Evolutionary conservation across 2,888 invertebrate species (phyloP).

Genomic region (Heliconius charithonia): DNA sequence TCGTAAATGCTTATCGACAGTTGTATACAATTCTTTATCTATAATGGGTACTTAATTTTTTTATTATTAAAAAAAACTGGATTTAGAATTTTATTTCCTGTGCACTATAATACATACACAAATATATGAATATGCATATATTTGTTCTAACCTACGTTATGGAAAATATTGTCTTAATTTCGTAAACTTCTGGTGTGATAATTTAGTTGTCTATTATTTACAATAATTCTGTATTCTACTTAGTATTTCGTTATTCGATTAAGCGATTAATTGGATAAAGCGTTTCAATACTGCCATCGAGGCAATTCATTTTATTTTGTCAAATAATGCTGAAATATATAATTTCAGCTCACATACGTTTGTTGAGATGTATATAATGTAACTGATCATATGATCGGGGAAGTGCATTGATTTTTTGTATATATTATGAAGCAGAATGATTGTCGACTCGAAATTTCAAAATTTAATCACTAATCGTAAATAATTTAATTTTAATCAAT

Average conservation of each 20-base stretch:
- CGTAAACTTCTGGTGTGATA: background rate
- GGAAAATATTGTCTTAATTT: conserved; percentile 19
- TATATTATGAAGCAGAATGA: background rate
- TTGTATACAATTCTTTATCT: conserved; percentile 10
- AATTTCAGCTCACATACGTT: background rate
- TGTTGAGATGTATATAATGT: background rate
- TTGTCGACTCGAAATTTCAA: conserved; percentile 28
- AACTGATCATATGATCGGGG: background rate
- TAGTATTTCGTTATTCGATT: background rate
- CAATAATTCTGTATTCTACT: conserved; percentile 12
- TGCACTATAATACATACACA: conserved; percentile 13
- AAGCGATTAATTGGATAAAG: background rate
- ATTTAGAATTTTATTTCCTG: background rate
- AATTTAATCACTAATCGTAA: conserved; percentile 20
- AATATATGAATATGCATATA: conserved; percentile 9
- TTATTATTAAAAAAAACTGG: background rate
- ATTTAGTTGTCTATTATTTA: conserved; percentile 11
- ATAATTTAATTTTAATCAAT: conserved; percentile 28
- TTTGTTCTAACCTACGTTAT: background rate
- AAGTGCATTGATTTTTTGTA: background rate
- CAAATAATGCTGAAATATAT: background rate
- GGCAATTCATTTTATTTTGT: background rate
- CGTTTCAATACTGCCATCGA: conserved; percentile 5
- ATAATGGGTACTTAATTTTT: background rate
- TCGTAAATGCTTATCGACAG: conserved; percentile 6